Base-by-base conservation (phyloP, 2,888 invertebrate species). In the Atrina japonica region DNA sequence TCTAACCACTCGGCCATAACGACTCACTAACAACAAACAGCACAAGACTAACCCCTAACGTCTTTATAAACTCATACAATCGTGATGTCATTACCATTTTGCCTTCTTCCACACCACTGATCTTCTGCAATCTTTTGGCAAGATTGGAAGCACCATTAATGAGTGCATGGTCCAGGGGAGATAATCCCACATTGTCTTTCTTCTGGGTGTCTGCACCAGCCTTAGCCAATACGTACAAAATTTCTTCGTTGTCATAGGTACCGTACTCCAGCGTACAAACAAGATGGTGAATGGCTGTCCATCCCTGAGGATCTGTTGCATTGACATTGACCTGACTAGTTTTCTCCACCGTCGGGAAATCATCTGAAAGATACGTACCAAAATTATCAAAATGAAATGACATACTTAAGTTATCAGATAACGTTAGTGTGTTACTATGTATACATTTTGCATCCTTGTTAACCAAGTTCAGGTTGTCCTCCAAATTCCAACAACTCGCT, bases 201-300 rank as follows among this genome's bases (percentile, higher is more conserved):
- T 74, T 77, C 21, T 83, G 78, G 7, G 90, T 66, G 5, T 86
- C 83, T 0, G 90, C 89, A 5, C 88, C 90, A 18, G 83, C 83
- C 64, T 86, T 85, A 16, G 77, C 76, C 23, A 91, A 80, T 11
- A 91, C 75, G 67, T 84, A 84, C 56, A 91, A 80, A 27, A 91
- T 82, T 35, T 87, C 84, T 18, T 87, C 86, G 72, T 89, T 89
- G 69, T 91, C 89, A 72, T 87, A 91, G n/a, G 89, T 87, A 16
- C 88, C 91, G 45, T 84, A 83, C 1, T 85, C 83, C 3, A 90
- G 76, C 1, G 91, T 89, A 41, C 78, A 83, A 35, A 91, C 88
- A 21, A 90, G 81, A 73, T 90, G 88, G 73, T 91, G 91, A 18
- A 91, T 69, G 1, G 88, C 88, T 1, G 90, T 90, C 86, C 87